phyloP scores from a whole-genome alignment of 2,888 invertebrate genomes.

The Eledone cirrhosa region DNA sequence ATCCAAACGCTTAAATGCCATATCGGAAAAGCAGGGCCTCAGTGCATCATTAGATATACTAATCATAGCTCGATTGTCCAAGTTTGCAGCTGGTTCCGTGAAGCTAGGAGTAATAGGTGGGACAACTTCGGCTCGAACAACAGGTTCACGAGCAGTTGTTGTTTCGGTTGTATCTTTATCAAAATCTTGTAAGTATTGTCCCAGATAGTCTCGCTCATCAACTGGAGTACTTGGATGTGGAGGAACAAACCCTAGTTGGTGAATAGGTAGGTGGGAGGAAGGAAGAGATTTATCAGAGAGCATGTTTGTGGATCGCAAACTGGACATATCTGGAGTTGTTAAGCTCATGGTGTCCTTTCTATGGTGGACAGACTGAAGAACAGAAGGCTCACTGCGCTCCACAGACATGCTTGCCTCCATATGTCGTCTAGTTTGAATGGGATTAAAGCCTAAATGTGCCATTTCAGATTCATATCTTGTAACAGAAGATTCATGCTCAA shows the following conservation, averaged over 20 bases:
- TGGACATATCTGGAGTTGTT: constrained; percentile 16
- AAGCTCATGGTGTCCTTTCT: constrained; percentile 11
- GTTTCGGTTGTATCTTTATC: constrained; percentile 21
- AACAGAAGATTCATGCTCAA: constrained; percentile 24
- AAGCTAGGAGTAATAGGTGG: constrained; percentile 19
- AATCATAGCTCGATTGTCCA: constrained; percentile 27
- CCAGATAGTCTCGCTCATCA: constrained; percentile 57
- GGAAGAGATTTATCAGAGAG: constrained; percentile 15
- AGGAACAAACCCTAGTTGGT: constrained; percentile 13
- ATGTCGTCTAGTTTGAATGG: constrained; percentile 19
- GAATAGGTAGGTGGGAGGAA: constrained; percentile 14
- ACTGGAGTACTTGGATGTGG: constrained; percentile 44
- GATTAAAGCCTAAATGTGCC: constrained; percentile 18
- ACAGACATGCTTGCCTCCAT: background rate
- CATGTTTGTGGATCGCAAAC: constrained; percentile 12
- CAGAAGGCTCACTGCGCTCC: background rate
- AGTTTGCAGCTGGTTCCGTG: constrained; percentile 13
- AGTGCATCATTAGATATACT: constrained; percentile 1
- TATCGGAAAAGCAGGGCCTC: constrained; percentile 21
- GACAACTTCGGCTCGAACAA: constrained; percentile 8
- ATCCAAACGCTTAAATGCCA: constrained; percentile 23
- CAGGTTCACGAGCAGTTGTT: background rate
- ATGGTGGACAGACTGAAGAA: background rate
- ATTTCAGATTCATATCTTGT: constrained; percentile 20
- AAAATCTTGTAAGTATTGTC: constrained; percentile 55